Conservation (phyloP, 1,140 invertebrate species). For the Lanistes nyassanus region DNA sequence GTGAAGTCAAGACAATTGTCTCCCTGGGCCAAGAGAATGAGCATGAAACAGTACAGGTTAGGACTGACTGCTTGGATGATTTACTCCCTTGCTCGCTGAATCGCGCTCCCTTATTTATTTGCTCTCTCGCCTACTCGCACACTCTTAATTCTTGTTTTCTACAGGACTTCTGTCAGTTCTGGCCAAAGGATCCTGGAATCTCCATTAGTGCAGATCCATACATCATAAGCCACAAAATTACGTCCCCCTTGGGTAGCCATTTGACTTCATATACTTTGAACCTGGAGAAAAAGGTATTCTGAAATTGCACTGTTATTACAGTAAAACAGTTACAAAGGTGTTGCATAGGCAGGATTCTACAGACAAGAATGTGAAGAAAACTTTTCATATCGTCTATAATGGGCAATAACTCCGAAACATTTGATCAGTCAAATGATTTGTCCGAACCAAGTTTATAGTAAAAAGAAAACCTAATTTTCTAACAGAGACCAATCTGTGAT, state of each 20-base stretch:
- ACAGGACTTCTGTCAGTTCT: neutral
- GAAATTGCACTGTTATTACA: neutral
- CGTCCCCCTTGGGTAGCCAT: neutral
- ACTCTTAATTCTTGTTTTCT: neutral
- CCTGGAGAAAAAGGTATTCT: neutral
- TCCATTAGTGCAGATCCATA: neutral
- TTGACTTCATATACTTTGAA: neutral
- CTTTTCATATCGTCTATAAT: too few relatives aligned
- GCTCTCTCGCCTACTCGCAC: neutral
- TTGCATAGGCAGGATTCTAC: too few relatives aligned
- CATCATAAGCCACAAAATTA: neutral
- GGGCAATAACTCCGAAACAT: too few relatives aligned
- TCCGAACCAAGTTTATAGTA: too few relatives aligned
- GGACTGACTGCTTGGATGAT: too few relatives aligned
- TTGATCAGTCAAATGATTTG: too few relatives aligned
- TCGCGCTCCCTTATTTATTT: neutral
- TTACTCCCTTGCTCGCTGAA: neutral
- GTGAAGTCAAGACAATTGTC: conserved; percentile 44
- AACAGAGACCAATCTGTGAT: too few relatives aligned
- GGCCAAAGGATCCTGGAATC: neutral
- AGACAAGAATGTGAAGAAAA: too few relatives aligned
- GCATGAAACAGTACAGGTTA: too few relatives aligned
- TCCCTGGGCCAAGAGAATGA: conserved; percentile 15
- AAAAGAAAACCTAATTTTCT: too few relatives aligned
- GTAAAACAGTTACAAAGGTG: too few relatives aligned